Percentiles rank a stretch among this genome's conserved stretches.
Conservation (phyloP, 2,113 vertebrate genomes). For the Holacanthus passer region DNA sequence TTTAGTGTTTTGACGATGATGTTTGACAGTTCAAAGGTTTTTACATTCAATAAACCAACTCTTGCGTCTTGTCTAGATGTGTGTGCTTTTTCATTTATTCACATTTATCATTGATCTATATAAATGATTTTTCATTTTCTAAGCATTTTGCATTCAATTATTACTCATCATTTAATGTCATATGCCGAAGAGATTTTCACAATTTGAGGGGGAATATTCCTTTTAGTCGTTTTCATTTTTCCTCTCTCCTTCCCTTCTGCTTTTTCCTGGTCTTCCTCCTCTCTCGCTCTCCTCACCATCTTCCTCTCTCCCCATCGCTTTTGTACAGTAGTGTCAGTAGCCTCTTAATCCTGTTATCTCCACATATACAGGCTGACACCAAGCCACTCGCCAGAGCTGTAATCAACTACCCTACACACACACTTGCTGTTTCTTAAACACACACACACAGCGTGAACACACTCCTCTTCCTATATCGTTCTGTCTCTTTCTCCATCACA, state of each 20-base stretch:
- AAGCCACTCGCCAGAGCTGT: slow-evolving; percentile 70
- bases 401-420: slow-evolving; percentile 68
- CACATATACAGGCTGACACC: slow-evolving; percentile 81
- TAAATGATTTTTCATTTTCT: background rate
- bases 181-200: background rate
- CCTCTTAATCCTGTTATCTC: slow-evolving; percentile 84
- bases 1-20: background rate
- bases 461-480: slow-evolving; percentile 15
- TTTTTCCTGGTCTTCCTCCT: background rate
- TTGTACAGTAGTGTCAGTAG: slow-evolving; percentile 79
- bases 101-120: background rate
- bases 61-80: background rate
- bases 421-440: slow-evolving; percentile 3
- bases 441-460: slow-evolving; percentile 20
- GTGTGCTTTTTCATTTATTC: background rate
- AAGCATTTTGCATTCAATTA: background rate
- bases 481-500: slow-evolving; percentile 10
- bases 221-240: background rate
- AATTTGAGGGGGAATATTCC: background rate
- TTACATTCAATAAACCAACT: background rate
- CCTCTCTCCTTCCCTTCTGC: background rate
- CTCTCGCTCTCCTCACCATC: slow-evolving; percentile 11
- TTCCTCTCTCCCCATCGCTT: slow-evolving; percentile 61
- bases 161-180: background rate
- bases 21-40: background rate